phyloP scores from a whole-genome alignment of 2,888 invertebrate species.

The Hetaerina titia region DNA sequence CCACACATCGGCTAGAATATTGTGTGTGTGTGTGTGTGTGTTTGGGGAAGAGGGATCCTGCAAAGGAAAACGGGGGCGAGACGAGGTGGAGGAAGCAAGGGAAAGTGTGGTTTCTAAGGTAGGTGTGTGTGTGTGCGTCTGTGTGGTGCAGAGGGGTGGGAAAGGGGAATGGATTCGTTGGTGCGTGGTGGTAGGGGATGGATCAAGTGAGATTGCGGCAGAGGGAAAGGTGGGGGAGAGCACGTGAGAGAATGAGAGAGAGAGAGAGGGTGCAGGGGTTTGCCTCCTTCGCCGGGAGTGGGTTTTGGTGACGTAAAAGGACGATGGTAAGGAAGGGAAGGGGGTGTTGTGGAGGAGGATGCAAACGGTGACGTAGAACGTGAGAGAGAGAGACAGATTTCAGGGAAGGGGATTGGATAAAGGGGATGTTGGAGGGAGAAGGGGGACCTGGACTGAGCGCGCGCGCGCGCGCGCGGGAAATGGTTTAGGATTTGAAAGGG shows the following conservation, averaged over 20 bases:
- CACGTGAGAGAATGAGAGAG: background rate
- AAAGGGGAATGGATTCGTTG: background rate
- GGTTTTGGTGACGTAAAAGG: background rate
- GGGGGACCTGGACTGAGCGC: no score
- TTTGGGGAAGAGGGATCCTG: background rate
- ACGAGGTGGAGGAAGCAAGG: background rate
- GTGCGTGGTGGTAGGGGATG: background rate
- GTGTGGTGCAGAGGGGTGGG: background rate
- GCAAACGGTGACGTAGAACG: no score
- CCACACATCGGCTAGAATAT: background rate
- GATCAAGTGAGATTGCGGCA: background rate
- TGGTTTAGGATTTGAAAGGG: no score
- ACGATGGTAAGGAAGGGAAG: background rate
- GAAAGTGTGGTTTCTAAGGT: background rate
- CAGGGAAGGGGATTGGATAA: no score
- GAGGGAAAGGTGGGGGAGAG: background rate
- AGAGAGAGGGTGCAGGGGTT: background rate
- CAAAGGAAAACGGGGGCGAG: background rate
- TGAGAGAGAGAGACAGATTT: no score
- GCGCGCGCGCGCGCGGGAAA: no score
- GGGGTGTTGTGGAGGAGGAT: background rate
- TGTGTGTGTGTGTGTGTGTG: background rate
- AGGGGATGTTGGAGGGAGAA: no score
- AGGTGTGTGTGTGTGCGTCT: background rate
- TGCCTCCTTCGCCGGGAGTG: background rate